Evolutionary conservation across 2,888 invertebrate species (phyloP), one percentile per base, ranked within the genome.

Genomic region (Ennomos erosarius): DNA sequence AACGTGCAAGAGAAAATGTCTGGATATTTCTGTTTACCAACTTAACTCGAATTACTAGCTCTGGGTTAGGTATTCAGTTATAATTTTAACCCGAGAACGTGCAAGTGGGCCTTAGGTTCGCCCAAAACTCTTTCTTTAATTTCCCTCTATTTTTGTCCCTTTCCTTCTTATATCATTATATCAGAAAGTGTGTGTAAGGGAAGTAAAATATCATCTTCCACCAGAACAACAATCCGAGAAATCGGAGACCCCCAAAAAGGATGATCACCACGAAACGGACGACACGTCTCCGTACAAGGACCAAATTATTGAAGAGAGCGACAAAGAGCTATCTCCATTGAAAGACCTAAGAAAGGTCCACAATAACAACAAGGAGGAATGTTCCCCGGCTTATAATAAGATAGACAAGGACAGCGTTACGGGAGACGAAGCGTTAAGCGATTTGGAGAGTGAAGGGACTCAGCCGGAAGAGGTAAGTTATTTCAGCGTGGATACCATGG

Each of bases 401-500:
- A 67, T 85, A 2, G 94, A 94, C 55, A 94, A 95, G 78, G 95
- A 95, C 57, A 94, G 95, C 64, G 90, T 94, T 0, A 93, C 94
- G 71, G 95, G 95, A 0, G 96, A 95, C 54, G 88, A 85, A 6
- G 84, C 79, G n/a, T 93, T 96, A 76, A 97, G 97, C 63, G 97
- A 97, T 75, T 95, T 97, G 77, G 98, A 98, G 80, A 98, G 97
- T 76, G 97, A 98, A 73, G 96, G 97, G 0, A 97, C 96, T 0
- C 97, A 97, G 69, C 96, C 96, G 0, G 97, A 97, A 76, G 97
- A 97, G 93, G 95, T 95, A 70, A 79, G 77, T 36, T 10, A 12
- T 35, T n/a, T 10, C 11, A 36, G 1, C 5, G 26, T 26, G 4
- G 4, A 26, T n/a, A n/a, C n/a, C n/a, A 16, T 16, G 16, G 1